Percentiles rank a stretch among this genome's conserved stretches.
Evolutionary conservation across 2,888 invertebrate species (phyloP).

Genomic region (Mythimna vitellina): DNA sequence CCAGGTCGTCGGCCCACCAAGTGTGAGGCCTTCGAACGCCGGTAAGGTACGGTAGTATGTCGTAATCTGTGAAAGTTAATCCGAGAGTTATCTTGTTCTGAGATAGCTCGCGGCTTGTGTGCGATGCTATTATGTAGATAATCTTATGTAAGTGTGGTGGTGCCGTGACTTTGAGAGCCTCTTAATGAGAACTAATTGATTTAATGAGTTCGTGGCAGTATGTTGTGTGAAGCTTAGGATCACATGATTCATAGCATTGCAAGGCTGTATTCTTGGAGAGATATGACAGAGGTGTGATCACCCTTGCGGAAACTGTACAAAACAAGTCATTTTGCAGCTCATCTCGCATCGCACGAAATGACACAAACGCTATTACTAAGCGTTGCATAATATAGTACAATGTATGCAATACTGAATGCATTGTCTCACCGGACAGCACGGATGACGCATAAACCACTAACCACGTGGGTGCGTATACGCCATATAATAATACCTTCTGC

Average conservation of each 20-base stretch:
- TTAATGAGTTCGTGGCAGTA: constrained; percentile 12
- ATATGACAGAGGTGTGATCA: not conserved
- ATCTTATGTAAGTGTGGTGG: constrained; percentile 19
- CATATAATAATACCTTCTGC: no score
- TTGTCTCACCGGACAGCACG: constrained; percentile 11
- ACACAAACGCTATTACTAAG: constrained; percentile 1
- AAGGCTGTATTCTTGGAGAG: not conserved
- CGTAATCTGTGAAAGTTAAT: constrained; percentile 37
- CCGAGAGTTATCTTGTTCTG: constrained; percentile 4
- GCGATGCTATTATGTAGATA: not conserved
- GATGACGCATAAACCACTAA: not conserved
- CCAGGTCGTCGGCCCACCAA: not conserved
- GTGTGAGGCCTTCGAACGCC: not conserved
- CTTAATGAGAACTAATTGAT: constrained; percentile 33
- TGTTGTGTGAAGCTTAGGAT: not conserved
- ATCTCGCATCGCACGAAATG: not conserved
- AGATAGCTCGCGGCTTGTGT: not conserved
- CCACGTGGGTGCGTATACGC: constrained; percentile 5
- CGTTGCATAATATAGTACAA: constrained; percentile 20
- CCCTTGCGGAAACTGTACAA: not conserved
- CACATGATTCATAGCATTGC: not conserved
- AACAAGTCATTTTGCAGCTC: not conserved
- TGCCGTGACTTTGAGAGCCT: constrained; percentile 16
- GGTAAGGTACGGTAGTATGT: constrained; percentile 1
- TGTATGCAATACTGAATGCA: constrained; percentile 12